A percentile compares a stretch with the other conserved stretches of the same genome.
These are phyloP conservation scores for Octodon degus DNA, from an alignment of 2,113 vertebrate species.

Conservation along the genomic window DNA sequence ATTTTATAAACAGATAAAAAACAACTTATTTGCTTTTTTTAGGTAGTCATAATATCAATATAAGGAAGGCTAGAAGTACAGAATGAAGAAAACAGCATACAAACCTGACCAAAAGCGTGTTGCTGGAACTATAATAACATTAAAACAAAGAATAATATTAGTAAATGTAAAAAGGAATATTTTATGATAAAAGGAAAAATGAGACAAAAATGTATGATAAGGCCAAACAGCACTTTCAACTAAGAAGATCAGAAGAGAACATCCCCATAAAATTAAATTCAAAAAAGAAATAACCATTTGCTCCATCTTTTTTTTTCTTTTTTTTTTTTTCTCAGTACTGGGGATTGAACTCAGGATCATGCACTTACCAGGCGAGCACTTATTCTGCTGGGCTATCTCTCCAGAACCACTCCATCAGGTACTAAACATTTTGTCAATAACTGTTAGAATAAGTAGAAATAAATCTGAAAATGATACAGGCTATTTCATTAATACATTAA, in stretches of 20 bases:
- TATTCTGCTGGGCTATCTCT: no score
- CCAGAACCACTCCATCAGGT: not conserved
- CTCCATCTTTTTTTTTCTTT: no score
- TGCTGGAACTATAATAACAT: not conserved
- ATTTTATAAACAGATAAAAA: not conserved
- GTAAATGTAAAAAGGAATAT: not conserved
- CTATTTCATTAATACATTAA: not conserved
- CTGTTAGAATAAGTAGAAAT: not conserved
- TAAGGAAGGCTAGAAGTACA: not conserved
- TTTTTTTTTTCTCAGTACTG: no score
- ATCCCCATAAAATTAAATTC: not conserved
- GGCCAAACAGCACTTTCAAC: not conserved
- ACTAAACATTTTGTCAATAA: not conserved
- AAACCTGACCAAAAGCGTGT: not conserved
- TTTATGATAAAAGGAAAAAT: not conserved
- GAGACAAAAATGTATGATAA: not conserved
- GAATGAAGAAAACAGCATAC: not conserved
- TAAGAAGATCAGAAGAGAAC: not conserved
- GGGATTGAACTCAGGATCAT: no score
- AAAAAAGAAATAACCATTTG: not conserved
- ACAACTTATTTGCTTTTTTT: not conserved
- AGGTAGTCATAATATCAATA: not conserved
- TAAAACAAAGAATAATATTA: not conserved
- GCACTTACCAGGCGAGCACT: no score
- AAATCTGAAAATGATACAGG: not conserved